Base-by-base conservation (phyloP, 2,113 vertebrate genomes). In the Poeciliopsis turrubarensis region DNA sequence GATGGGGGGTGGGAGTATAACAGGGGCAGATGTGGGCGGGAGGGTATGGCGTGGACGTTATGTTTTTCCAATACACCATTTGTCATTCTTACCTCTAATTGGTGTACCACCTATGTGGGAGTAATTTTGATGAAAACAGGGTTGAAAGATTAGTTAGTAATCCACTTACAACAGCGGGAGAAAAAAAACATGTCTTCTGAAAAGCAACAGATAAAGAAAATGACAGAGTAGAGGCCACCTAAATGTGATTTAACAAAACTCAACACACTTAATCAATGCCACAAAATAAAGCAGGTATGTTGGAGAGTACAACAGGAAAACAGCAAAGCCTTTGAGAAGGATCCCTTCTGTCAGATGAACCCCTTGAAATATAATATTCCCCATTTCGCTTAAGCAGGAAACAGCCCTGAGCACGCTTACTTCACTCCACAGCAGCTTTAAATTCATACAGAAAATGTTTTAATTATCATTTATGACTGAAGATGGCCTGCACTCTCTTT, bases 11-110 rank as follows among this genome's bases (percentile, higher is more conserved):
- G 60, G 68, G 92, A 87, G 93, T 94, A 93, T 88, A 92, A 91
- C 94, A 95, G 91, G 95, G 91, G 95, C 92, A 90, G 91, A 89
- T 78, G 87, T 94, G 89, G 69, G 31, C 67, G 82, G 92, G 87
- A 78, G 74, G 78, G 79, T 82, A 87, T 90, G 90, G 78, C 37
- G 75, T 66, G 78, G 73, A 79, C 34, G 91, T 93, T 94, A 95
- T 92, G 91, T 73, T 85, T 37, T 86, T 86, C 73, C 91, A 82
- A 72, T 77, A 90, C 93, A 95, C 91, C 94, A 65, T 76, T 95
- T 89, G 94, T 95, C 95, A 95, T 97, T 96, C 97, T 98, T 98
- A 98, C 97, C 97, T 98, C 97, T 97, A 96, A 98, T 97, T 95
- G 97, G 97, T 93, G 97, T 97, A 97, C 97, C 97, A 96, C 97